Conservation (phyloP, 2,888 invertebrate species). For the Drosophila cracens region DNA sequence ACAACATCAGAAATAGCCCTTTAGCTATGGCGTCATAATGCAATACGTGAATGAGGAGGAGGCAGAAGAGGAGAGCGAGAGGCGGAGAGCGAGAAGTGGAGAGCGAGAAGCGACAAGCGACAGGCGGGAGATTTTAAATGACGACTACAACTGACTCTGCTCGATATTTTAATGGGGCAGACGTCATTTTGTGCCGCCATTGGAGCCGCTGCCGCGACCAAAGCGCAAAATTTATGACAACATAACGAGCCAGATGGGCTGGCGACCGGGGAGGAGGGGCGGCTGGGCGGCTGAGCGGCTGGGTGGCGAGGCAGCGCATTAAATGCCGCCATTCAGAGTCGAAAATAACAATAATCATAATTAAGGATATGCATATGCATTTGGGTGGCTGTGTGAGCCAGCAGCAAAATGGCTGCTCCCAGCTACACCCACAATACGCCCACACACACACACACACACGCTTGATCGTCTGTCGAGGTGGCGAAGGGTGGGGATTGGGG, state of each 20-base stretch:
- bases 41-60: slow-evolving; percentile 33
- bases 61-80: background rate
- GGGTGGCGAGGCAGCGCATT: slow-evolving; percentile 52
- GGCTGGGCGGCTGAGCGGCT: background rate
- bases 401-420: slow-evolving; percentile 47
- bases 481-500: background rate
- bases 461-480: slow-evolving; percentile 47
- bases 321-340: slow-evolving; percentile 81
- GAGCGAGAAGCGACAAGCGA: background rate
- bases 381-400: slow-evolving; percentile 27
- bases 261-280: background rate
- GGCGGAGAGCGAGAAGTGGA: background rate
- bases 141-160: slow-evolving; percentile 50
- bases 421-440: slow-evolving; percentile 10
- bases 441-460: slow-evolving; percentile 6
- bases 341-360: slow-evolving; percentile 84
- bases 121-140: slow-evolving; percentile 32
- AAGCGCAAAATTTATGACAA: slow-evolving; percentile 78
- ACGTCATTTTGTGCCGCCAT: slow-evolving; percentile 75
- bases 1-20: slow-evolving; percentile 25
- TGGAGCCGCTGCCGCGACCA: slow-evolving; percentile 54
- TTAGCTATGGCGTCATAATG: slow-evolving; percentile 71
- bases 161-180: slow-evolving; percentile 80
- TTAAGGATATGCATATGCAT: slow-evolving; percentile 82
- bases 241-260: slow-evolving; percentile 71